Base-by-base conservation (phyloP, 2,797 vertebrate species). In the Hypotaenidia philippensis region DNA sequence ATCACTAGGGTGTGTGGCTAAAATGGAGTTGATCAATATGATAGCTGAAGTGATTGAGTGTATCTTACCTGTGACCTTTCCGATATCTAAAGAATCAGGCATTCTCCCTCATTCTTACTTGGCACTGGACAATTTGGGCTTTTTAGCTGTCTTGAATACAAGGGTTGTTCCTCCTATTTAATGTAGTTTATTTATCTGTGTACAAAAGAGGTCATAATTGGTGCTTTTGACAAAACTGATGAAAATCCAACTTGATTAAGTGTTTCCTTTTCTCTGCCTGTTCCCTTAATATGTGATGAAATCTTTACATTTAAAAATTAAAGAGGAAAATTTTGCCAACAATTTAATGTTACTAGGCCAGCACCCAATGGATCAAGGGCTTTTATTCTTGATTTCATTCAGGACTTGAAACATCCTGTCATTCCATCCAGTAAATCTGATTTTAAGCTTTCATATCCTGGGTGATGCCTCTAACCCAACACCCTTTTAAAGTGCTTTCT, bases 311-410 rank as follows among this genome's bases (percentile, higher is more conserved):
- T 74, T 40, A 55, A 88, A 88, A 87, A 86, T 72, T 17, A 3
- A 27, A 44, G 47, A 74, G 20, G 15, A 53, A 41, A 50, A 14
- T 70, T 83, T 93, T 97, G 87, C 95, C 96, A 92, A 94, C 94
- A 96, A 93, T 72, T 83, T 80, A 84, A 71, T 91, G 36, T 90
- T 96, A 86, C 66, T 60, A 93, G 96, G 95, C 87, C 50, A 80
- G 87, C 93, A 87, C 82, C 95, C 94, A 89, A 90, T 92, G 85
- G 90, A 77, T 95, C 96, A 96, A 97, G 96, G 97, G 90, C 93
- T 97, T 97, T 96, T 93, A 75, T 94, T 97, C 92, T 96, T 94
- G 75, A 82, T 97, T 97, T 96, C 66, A 53, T 78, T 87, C 83
- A 82, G 56, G 69, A 74, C 50, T 70, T 91, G 76, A 64, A 65